phyloP scores from a whole-genome alignment of 1,140 invertebrate species.

The Nasonia longicornis region DNA sequence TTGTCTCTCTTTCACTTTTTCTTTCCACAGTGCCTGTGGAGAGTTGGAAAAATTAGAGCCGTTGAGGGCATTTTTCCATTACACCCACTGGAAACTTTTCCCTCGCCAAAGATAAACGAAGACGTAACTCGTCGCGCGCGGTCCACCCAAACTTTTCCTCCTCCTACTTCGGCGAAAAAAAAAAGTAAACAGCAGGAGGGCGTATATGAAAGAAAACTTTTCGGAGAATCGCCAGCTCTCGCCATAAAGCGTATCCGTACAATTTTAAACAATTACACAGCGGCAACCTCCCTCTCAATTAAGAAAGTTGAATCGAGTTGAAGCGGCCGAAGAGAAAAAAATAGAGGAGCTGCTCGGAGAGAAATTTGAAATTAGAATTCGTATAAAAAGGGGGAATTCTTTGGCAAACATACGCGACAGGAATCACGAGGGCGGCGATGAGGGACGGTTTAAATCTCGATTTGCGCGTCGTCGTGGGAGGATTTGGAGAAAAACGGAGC shows the following conservation, averaged over 20 bases:
- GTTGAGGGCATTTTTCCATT: conserved; percentile 18
- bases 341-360: background rate
- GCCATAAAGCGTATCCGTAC: background rate
- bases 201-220: conserved; percentile 3
- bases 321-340: background rate
- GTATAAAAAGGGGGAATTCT: background rate
- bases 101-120: conserved; percentile 19
- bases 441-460: conserved; percentile 11
- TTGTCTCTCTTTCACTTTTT: background rate
- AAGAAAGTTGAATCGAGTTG: conserved; percentile 20
- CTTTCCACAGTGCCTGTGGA: no score
- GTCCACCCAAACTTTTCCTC: conserved; percentile 18
- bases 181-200: background rate
- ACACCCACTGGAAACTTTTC: background rate
- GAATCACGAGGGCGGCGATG: background rate
- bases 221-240: conserved; percentile 1
- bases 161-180: background rate
- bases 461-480: background rate
- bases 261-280: conserved; percentile 18
- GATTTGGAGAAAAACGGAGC: background rate
- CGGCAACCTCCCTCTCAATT: conserved; percentile 15
- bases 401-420: background rate
- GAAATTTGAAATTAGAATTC: conserved; percentile 20
- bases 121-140: conserved; percentile 16
- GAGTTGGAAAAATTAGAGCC: no score